These are phyloP conservation scores for Panzeria rudis DNA, from an alignment of 2,888 invertebrate genomes.

Conservation along the genomic window DNA sequence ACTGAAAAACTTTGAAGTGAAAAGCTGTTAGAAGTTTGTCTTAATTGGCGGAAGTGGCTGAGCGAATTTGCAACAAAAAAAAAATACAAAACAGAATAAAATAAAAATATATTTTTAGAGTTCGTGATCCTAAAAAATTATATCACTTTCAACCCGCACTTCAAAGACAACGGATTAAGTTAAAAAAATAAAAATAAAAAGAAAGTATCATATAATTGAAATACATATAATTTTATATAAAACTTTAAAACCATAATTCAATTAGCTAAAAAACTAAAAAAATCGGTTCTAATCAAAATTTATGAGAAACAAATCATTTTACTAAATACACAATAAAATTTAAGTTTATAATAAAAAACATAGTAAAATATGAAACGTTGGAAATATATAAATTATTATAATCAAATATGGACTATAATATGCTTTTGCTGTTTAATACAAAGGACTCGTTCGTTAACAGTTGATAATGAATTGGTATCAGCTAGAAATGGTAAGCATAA, in stretches of 20 bases:
- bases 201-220: not conserved
- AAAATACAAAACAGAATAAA: slow-evolving; percentile 34
- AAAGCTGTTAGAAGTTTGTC: slow-evolving; percentile 64
- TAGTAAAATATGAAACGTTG: slow-evolving; percentile 57
- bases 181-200: not conserved
- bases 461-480: slow-evolving; percentile 83
- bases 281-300: not conserved
- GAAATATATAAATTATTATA: slow-evolving; percentile 55
- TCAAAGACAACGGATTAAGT: slow-evolving; percentile 64
- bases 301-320: not conserved
- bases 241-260: too few species aligned
- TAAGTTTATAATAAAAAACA: slow-evolving; percentile 15
- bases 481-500: slow-evolving; percentile 82
- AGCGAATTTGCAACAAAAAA: slow-evolving; percentile 55
- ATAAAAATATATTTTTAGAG: slow-evolving; percentile 53
- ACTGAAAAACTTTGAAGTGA: slow-evolving; percentile 46
- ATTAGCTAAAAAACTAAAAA: not conserved
- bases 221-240: not conserved
- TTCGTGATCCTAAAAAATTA: slow-evolving; percentile 10
- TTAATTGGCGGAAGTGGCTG: slow-evolving; percentile 58
- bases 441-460: slow-evolving; percentile 76
- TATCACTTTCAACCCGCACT: slow-evolving; percentile 63
- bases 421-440: slow-evolving; percentile 26
- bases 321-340: slow-evolving; percentile 21
- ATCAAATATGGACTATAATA: slow-evolving; percentile 58